Evolutionary conservation across 2,888 invertebrate genomes (phyloP).

Genomic region (Tethea ocularis): DNA sequence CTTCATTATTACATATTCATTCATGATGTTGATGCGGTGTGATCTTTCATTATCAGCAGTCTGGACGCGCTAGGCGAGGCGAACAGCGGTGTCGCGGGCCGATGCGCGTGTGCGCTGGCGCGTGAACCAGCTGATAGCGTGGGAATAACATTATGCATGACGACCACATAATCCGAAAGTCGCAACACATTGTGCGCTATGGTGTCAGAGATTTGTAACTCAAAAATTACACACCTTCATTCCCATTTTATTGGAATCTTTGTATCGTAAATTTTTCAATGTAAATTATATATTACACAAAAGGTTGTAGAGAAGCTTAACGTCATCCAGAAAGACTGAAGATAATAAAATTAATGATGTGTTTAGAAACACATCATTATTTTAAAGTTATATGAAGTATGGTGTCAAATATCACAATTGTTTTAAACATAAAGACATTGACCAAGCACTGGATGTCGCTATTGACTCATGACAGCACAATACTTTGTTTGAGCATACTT

Average conservation of each 20-base stretch:
- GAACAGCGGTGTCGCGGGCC: constrained; percentile 47
- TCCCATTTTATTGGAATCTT: neutral
- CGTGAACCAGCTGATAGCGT: constrained; percentile 78
- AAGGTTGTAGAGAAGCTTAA: no score
- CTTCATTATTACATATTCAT: neutral
- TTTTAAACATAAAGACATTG: constrained; percentile 19
- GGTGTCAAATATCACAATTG: constrained; percentile 14
- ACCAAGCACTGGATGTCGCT: constrained; percentile 27
- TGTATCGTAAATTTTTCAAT: no score
- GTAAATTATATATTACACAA: no score
- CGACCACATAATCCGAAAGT: constrained; percentile 27
- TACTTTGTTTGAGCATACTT: constrained; percentile 21
- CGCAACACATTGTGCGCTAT: constrained; percentile 13
- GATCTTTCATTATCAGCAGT: neutral
- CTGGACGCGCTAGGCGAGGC: constrained; percentile 15
- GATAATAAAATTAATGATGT: no score
- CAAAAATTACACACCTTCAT: neutral
- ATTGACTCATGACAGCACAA: constrained; percentile 40
- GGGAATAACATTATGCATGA: constrained; percentile 69
- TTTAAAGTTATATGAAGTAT: neutral
- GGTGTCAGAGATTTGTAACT: neutral
- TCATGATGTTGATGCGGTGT: neutral
- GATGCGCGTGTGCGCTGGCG: constrained; percentile 62
- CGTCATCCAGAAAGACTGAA: no score
- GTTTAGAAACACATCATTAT: no score